Conservation (phyloP, 2,113 vertebrate genomes). For the Nothocercus nigrocapillus region DNA sequence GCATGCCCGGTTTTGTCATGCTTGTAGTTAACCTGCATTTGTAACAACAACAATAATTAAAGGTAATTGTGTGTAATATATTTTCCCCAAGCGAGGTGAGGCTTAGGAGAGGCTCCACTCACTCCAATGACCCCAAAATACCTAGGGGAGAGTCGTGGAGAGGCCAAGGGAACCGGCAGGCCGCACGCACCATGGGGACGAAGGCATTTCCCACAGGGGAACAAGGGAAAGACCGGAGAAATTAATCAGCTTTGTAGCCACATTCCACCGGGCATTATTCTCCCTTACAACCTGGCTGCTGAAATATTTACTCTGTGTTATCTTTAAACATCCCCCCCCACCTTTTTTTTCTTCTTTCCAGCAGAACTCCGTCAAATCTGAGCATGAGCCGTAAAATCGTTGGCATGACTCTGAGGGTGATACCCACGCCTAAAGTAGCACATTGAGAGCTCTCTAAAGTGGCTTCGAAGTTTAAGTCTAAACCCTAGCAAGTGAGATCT, state of each 20-base stretch:
- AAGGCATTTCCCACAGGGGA: neutral
- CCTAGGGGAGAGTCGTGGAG: neutral
- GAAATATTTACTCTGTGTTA: neutral
- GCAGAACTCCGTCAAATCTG: neutral
- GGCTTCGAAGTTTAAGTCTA: accelerated
- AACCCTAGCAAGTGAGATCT: accelerated
- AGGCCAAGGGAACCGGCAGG: neutral
- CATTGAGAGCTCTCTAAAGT: neutral
- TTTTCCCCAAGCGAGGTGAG: neutral
- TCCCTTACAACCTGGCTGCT: neutral
- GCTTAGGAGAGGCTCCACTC: neutral
- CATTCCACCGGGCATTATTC: neutral
- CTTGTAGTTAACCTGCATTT: neutral
- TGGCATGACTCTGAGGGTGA: neutral
- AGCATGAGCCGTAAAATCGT: neutral
- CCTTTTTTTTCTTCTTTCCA: neutral
- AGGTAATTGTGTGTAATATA: too few relatives aligned
- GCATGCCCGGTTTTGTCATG: neutral
- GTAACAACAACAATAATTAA: neutral
- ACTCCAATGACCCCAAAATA: neutral
- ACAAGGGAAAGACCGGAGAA: neutral
- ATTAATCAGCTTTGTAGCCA: neutral
- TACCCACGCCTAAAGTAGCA: neutral
- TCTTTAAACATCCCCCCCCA: too few relatives aligned
- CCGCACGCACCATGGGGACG: neutral